Base-by-base conservation (phyloP, 1,140 invertebrate species). In the Drosophila bocki region DNA sequence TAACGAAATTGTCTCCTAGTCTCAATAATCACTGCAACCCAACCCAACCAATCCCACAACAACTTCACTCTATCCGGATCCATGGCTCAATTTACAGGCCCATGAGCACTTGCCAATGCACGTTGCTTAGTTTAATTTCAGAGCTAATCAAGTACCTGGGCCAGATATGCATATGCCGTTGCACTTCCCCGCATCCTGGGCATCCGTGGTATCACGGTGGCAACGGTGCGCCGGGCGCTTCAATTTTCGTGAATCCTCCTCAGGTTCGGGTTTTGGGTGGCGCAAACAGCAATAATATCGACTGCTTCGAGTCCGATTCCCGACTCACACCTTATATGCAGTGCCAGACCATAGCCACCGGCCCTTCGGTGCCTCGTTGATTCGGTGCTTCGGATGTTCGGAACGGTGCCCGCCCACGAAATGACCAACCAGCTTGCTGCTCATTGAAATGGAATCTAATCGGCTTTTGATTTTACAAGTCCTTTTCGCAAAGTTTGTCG, bases 381-480 rank as follows among this genome's bases (percentile, higher is more conserved):
- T 26, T 3, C 29, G 12, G 13, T 42, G 19, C 37, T 4, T 32
- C 19, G 5, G 53, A 56, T 4, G 11, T 15, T 64, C 17, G 26
- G 39, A 62, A 17, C 47, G 53, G 41, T 33, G 53, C 67, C 68
- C 72, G 58, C 77, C 81, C 74, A 81, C 33, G 78, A 88, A 88
- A 88, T 88, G 84, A 90, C 85, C 84, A 90, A 84, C 85, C 81
- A 81, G 85, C 84, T 75, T 62, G 78, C 74, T 90, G 85, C 85
- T 90, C 85, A 90, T 76, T 84, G 80, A 88, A 88, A 88, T 85
- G 81, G 86, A 88, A 88, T 88, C 81, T 88, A 88, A 88, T 88
- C 85, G 85, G 85, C 85, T 88, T 88, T 88, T 90, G 85, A 88
- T 88, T 88, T 85, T 90, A 80, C 84, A 88, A 88, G 85, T 80